Percentiles rank a stretch among this genome's conserved stretches.
phyloP scores from a whole-genome alignment of 2,888 invertebrate species.

The Coenonympha arcania region DNA sequence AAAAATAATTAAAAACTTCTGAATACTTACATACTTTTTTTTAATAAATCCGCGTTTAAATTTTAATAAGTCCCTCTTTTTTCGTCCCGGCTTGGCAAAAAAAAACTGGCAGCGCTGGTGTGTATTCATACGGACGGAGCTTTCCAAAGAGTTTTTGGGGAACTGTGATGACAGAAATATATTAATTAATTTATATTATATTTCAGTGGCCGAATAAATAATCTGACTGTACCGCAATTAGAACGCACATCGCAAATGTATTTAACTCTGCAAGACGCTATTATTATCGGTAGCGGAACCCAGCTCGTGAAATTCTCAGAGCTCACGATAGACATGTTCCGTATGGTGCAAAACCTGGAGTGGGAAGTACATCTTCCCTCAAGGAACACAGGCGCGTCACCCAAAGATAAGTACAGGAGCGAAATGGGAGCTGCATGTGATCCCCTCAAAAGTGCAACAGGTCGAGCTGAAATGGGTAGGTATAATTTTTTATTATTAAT shows the following conservation, averaged over 20 bases:
- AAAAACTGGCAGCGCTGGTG: too few relatives aligned
- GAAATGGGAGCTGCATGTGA: background rate
- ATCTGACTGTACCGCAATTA: conserved; percentile 78
- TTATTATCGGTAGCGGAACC: conserved; percentile 93
- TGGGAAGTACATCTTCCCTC: conserved; percentile 90
- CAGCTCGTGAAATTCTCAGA: conserved; percentile 98
- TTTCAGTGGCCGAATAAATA: conserved; percentile 24
- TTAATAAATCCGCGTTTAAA: too few relatives aligned
- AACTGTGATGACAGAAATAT: too few relatives aligned
- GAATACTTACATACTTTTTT: too few relatives aligned
- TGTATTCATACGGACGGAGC: too few relatives aligned
- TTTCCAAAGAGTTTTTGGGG: too few relatives aligned
- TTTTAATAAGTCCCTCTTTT: too few relatives aligned
- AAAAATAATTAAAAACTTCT: too few relatives aligned
- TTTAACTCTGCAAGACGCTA: conserved; percentile 91
- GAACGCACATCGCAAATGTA: conserved; percentile 91
- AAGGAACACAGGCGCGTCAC: conserved; percentile 75
- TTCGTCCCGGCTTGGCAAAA: too few relatives aligned
- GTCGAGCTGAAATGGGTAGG: conserved; percentile 5
- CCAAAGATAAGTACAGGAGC: background rate
- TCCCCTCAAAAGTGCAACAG: background rate
- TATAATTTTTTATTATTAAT: too few relatives aligned
- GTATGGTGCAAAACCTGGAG: conserved; percentile 96
- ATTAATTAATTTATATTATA: too few relatives aligned
- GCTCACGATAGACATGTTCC: conserved; percentile 97